Evolutionary conservation across 1,140 invertebrate species (phyloP).

Genomic region (Drosophila tristis): DNA sequence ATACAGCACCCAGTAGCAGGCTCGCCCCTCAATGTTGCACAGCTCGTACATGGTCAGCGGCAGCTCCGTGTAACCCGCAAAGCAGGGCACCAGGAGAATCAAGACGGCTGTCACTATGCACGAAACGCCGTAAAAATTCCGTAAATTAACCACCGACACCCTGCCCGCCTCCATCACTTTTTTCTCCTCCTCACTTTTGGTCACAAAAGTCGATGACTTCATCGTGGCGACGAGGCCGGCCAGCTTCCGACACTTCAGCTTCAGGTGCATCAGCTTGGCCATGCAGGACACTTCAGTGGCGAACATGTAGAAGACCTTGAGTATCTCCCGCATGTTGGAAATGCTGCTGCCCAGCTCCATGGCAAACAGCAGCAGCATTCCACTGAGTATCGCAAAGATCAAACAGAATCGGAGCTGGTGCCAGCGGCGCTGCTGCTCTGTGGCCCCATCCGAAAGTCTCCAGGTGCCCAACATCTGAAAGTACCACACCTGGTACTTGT

Average conservation of each 20-base stretch:
- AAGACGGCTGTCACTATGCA: constrained; percentile 38
- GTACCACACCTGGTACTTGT: constrained; percentile 63
- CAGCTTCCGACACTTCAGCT: constrained; percentile 15
- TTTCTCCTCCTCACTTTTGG: constrained; percentile 16
- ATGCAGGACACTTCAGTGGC: constrained; percentile 67
- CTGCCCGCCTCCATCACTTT: constrained; percentile 6
- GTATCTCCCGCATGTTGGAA: constrained; percentile 49
- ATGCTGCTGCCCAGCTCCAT: constrained; percentile 51
- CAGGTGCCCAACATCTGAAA: constrained; percentile 58
- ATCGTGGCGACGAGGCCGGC: constrained; percentile 36
- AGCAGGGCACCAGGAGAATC: constrained; percentile 36
- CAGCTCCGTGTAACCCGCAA: constrained; percentile 30
- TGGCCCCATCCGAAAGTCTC: constrained; percentile 10
- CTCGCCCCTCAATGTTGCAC: constrained; percentile 23
- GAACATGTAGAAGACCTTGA: constrained; percentile 74
- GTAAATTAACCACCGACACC: constrained; percentile 21
- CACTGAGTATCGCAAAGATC: constrained; percentile 37
- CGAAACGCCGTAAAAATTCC: constrained; percentile 46
- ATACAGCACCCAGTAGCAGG: constrained; percentile 49
- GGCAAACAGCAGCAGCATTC: constrained; percentile 54
- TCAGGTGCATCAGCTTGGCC: constrained; percentile 58
- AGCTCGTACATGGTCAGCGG: constrained; percentile 64
- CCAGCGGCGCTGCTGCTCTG: background rate
- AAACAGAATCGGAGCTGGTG: constrained; percentile 39
- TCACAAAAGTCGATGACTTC: constrained; percentile 19